Evolutionary conservation across 2,113 vertebrate genomes (phyloP).

Genomic region (Phaethon lepturus): DNA sequence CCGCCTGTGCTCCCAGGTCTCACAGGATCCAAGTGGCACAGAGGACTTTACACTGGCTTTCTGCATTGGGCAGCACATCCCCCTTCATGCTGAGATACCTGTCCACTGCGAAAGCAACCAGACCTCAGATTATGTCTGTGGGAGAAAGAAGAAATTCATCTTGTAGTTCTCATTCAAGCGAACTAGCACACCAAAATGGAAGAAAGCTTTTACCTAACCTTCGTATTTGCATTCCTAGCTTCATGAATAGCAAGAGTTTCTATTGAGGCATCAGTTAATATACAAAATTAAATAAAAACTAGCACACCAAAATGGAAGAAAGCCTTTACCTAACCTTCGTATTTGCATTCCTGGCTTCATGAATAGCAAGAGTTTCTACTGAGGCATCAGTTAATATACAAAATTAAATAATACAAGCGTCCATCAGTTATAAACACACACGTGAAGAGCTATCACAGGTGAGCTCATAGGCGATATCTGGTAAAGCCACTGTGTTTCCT

Average conservation of each 20-base stretch:
- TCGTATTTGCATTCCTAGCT: no score
- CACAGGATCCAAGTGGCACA: neutral
- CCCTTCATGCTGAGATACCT: neutral
- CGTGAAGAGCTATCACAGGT: neutral
- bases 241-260: no score
- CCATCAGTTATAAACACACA: accelerated
- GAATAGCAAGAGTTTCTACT: no score
- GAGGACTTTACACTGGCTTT: neutral
- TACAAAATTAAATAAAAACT: neutral
- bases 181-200: no score
- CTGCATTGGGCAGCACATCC: neutral
- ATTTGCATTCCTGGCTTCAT: no score
- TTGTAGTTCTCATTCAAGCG: neutral
- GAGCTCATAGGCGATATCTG: neutral
- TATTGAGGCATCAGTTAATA: no score
- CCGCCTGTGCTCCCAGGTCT: neutral
- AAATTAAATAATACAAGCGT: neutral
- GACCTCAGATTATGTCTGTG: neutral
- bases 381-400: neutral
- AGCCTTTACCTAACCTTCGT: no score
- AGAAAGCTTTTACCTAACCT: no score
- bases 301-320: no score
- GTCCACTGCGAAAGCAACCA: neutral
- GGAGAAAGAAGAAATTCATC: neutral
- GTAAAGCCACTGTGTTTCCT: neutral